Percentiles rank a stretch among this genome's conserved stretches.
phyloP scores from a whole-genome alignment of 2,888 invertebrate species.

The Julus scanicus region DNA sequence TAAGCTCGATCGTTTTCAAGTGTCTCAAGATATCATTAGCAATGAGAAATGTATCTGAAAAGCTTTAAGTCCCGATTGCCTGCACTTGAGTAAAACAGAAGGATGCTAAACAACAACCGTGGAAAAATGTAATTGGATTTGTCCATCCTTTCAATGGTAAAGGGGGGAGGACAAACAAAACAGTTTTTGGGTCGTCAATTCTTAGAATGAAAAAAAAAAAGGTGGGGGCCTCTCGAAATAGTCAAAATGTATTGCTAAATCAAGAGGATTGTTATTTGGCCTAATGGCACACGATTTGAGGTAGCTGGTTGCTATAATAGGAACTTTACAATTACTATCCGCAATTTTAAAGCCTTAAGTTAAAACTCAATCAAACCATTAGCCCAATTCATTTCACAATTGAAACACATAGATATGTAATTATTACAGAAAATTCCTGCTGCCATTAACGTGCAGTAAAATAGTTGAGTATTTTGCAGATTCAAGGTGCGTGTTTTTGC shows the following conservation, averaged over 20 bases:
- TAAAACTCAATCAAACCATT: neutral
- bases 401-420: neutral
- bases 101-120: neutral
- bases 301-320: neutral
- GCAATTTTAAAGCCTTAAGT: constrained; percentile 5
- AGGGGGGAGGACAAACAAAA: neutral
- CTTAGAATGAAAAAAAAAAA: neutral
- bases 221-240: neutral
- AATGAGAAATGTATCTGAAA: constrained; percentile 8
- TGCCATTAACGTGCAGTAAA: neutral
- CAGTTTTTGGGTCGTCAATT: neutral
- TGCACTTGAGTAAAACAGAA: neutral
- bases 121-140: constrained; percentile 3
- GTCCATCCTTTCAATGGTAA: neutral
- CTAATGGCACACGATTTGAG: neutral
- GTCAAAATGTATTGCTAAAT: neutral
- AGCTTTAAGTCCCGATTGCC: constrained; percentile 23
- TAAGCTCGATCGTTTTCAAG: constrained; percentile 42
- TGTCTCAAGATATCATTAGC: constrained; percentile 39
- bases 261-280: neutral
- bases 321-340: constrained; percentile 28
- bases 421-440: neutral
- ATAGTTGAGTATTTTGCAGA: neutral
- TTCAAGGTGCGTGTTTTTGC: neutral
- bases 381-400: neutral